Percentiles rank a stretch among this genome's conserved stretches.
These are phyloP conservation scores for Struthio camelus DNA, from an alignment of 2,113 vertebrate genomes.

Conservation along the genomic window DNA sequence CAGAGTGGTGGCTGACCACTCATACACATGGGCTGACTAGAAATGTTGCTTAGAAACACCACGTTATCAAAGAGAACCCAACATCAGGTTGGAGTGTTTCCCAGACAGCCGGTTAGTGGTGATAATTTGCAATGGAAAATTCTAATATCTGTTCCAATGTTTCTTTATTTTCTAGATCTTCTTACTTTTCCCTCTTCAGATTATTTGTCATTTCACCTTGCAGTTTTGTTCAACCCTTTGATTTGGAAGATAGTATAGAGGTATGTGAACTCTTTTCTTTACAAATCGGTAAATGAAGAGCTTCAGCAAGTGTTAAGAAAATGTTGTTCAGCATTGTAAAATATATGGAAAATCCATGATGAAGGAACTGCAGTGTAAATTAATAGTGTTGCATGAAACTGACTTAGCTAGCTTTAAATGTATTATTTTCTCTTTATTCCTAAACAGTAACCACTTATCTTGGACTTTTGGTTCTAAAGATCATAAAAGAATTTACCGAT, in stretches of 20 bases:
- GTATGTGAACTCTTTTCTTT: not conserved
- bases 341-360: not conserved
- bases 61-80: slow-evolving; percentile 69
- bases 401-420: not conserved
- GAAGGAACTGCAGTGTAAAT: not conserved
- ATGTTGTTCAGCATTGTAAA: not conserved
- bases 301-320: slow-evolving; percentile 12
- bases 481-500: not conserved
- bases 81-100: slow-evolving; percentile 71
- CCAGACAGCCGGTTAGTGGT: slow-evolving; percentile 67
- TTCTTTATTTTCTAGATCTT: slow-evolving; percentile 68
- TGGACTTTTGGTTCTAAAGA: not conserved
- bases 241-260: not conserved
- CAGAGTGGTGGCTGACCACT: slow-evolving; percentile 56
- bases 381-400: not conserved
- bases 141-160: slow-evolving; percentile 67
- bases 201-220: slow-evolving; percentile 25
- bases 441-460: not conserved
- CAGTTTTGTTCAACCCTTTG: not conserved
- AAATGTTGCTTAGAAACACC: slow-evolving; percentile 70
- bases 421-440: not conserved
- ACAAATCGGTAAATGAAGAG: not conserved
- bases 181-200: slow-evolving; percentile 46
- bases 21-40: not conserved
- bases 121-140: slow-evolving; percentile 75